Conservation (phyloP, 2,113 vertebrate genomes). For the Naja naja region DNA sequence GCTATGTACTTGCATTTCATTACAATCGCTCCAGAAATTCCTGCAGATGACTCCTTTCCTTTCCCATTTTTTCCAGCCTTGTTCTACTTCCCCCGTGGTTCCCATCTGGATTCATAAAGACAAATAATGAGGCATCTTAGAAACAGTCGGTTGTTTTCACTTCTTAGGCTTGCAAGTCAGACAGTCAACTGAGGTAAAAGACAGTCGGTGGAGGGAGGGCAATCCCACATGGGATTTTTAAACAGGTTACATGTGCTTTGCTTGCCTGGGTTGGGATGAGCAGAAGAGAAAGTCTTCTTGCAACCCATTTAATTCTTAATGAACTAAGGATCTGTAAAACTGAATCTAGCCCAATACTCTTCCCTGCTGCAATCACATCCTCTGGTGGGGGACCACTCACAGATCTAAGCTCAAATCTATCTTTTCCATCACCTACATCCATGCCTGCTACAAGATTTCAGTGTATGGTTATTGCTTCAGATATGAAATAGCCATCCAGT, state of each 20-base stretch:
- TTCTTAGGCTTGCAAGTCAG: neutral
- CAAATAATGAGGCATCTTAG: neutral
- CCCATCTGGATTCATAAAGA: neutral
- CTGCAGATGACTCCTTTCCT: neutral
- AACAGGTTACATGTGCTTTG: neutral
- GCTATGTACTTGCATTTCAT: neutral
- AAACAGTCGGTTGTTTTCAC: neutral
- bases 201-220: neutral
- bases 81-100: neutral
- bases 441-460: neutral
- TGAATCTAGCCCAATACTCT: neutral
- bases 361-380: neutral
- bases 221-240: neutral
- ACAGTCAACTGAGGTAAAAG: neutral
- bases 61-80: neutral
- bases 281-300: neutral
- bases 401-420: neutral
- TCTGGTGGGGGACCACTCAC: neutral
- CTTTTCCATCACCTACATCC: neutral
- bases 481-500: neutral
- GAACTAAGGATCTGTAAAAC: neutral
- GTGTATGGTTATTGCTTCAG: neutral
- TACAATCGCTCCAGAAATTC: neutral
- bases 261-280: neutral
- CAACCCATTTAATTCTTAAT: neutral